phyloP scores from a whole-genome alignment of 2,888 invertebrate genomes.

The Strigamia transsilvanica region DNA sequence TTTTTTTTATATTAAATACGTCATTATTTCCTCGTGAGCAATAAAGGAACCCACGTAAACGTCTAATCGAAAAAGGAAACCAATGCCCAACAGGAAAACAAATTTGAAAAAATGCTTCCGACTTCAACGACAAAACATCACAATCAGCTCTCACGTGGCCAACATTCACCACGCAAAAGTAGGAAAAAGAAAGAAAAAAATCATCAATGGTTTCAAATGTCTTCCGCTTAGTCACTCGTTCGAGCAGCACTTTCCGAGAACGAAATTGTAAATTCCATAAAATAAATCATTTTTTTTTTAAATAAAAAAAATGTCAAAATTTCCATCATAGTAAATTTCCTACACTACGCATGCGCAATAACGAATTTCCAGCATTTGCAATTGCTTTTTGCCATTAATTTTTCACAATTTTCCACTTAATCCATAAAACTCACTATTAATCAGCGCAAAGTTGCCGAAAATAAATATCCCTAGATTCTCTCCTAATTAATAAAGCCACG shows the following conservation, averaged over 20 bases:
- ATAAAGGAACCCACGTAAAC: not conserved
- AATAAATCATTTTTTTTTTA: too few relatives aligned
- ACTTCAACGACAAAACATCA: not conserved
- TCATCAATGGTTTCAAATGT: not conserved
- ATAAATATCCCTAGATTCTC: not conserved
- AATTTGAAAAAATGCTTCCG: not conserved
- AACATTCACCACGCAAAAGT: not conserved
- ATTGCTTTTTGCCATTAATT: too few relatives aligned
- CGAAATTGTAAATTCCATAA: too few relatives aligned
- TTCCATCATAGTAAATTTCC: too few relatives aligned
- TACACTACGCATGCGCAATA: too few relatives aligned
- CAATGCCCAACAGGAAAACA: not conserved
- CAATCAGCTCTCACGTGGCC: not conserved
- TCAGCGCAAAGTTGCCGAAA: not conserved
- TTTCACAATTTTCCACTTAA: not conserved
- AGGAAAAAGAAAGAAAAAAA: not conserved
- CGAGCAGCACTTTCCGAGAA: not conserved
- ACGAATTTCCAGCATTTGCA: too few relatives aligned
- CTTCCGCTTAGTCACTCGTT: not conserved
- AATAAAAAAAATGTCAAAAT: too few relatives aligned
- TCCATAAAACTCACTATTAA: not conserved
- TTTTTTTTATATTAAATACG: not conserved
- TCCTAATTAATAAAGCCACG: not conserved
- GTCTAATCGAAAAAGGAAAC: not conserved
- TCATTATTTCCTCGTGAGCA: not conserved